A percentile compares a stretch with the other conserved stretches of the same genome.
Conservation (phyloP, 1,140 invertebrate species). For the Cotesia chilonis region DNA sequence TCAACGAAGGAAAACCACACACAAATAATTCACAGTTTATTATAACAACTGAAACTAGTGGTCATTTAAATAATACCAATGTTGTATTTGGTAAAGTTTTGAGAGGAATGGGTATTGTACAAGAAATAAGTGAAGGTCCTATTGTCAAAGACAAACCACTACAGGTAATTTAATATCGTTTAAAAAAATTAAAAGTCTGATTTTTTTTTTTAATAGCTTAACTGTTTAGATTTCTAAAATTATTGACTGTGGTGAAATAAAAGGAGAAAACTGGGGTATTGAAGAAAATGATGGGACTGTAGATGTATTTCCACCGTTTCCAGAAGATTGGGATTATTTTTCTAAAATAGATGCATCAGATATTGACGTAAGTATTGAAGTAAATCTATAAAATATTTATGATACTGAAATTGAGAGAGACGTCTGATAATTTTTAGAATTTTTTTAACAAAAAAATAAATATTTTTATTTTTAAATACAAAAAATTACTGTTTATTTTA, state of each 20-base stretch:
- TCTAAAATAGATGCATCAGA: constrained; percentile 41
- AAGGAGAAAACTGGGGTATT: constrained; percentile 72
- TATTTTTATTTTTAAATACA: too few relatives aligned
- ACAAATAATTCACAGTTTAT: constrained; percentile 96
- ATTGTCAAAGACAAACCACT: constrained; percentile 68
- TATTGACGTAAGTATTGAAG: constrained; percentile 51
- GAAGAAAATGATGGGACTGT: constrained; percentile 74
- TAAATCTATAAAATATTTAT: too few relatives aligned
- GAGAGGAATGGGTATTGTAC: constrained; percentile 74
- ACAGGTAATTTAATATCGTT: constrained; percentile 58
- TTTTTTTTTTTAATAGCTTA: constrained; percentile 25
- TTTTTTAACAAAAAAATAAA: too few relatives aligned
- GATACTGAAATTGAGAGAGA: too few relatives aligned
- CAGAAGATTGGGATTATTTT: constrained; percentile 74
- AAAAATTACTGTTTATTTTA: too few relatives aligned
- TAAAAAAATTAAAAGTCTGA: constrained; percentile 9
- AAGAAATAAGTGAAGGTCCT: constrained; percentile 71
- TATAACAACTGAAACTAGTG: constrained; percentile 84
- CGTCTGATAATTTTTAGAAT: too few relatives aligned
- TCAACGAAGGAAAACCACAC: constrained; percentile 83
- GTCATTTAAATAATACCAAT: constrained; percentile 88
- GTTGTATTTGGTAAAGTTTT: constrained; percentile 88
- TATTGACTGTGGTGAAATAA: constrained; percentile 77
- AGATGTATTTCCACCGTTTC: constrained; percentile 78
- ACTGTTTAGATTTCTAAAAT: constrained; percentile 71